These are phyloP conservation scores for Leucophenga montana DNA, from an alignment of 2,888 invertebrate genomes.

Conservation along the genomic window DNA sequence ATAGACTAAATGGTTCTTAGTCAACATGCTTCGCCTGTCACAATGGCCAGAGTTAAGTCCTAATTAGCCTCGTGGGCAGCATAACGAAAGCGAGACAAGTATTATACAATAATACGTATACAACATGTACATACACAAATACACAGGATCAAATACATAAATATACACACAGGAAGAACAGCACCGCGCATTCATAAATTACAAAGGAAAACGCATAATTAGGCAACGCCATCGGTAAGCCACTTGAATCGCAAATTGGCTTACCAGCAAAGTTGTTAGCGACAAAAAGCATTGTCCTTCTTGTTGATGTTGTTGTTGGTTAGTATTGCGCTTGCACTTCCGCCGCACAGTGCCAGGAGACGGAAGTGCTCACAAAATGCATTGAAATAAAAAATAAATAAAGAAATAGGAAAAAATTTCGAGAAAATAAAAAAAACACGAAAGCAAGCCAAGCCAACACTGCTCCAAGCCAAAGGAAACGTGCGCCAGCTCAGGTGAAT, in stretches of 20 bases:
- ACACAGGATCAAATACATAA: background rate
- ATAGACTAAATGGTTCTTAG: conserved; percentile 21
- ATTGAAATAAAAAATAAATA: background rate
- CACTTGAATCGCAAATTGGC: conserved; percentile 63
- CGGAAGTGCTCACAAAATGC: conserved; percentile 27
- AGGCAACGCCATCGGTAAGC: conserved; percentile 46
- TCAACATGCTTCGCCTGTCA: conserved; percentile 44
- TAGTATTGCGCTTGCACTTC: conserved; percentile 33
- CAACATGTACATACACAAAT: background rate
- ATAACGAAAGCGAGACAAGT: conserved; percentile 35
- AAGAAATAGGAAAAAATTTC: background rate
- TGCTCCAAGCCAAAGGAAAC: conserved; percentile 2
- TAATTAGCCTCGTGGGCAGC: conserved; percentile 62
- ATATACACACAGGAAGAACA: conserved; percentile 5
- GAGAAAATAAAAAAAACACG: background rate
- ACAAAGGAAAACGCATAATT: conserved; percentile 59
- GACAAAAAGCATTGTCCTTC: background rate
- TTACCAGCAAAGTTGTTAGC: conserved; percentile 33
- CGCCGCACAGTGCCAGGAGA: conserved; percentile 22
- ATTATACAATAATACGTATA: conserved; percentile 5
- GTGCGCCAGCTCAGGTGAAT: background rate
- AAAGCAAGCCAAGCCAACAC: too few species aligned
- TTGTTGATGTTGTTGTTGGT: background rate
- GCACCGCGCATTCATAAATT: conserved; percentile 32
- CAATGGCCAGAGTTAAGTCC: conserved; percentile 58